Evolutionary conservation across 2,888 invertebrate genomes (phyloP), one percentile per base, ranked within the genome.

Genomic region (Oscheius sp.): DNA sequence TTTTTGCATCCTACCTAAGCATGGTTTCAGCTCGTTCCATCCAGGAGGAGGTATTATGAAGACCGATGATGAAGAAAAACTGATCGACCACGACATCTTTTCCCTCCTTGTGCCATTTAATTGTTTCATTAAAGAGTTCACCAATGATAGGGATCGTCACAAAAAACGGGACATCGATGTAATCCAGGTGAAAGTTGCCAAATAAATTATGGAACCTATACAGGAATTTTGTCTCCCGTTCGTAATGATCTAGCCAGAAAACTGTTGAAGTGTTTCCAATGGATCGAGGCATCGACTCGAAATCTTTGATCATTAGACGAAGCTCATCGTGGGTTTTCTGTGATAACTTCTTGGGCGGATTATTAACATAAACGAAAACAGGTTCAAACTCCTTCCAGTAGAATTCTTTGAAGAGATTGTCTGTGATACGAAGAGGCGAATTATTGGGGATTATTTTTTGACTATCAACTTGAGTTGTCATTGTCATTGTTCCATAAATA

Each of bases 371-470:
- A 24, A 74, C 66, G 14, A 45, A 32, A 9, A 70, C 30, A 12
- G 71, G 56, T 22, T 74, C 70, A 61, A 70, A 74, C 44, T 74
- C 74, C 68, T 68, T 71, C 73, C 73, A 73, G 28, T 65, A 54
- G 24, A 69, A 69, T 26, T 66, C 50, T 30, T 63, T 63, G 24
- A 74, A 57, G 0, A 74, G 63, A 14, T 38, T 17, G 36, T 74
- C 74, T 0, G 72, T 47, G 14, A 45, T 17, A 17, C 63, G 28
- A 22, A 74, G 50, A 1, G 67, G 44, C 22, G 72, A 66, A 38
- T 71, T 68, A n/a, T 54, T 20, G 4, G 74, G 74, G 49, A 74
- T 70, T 30, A 74, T 71, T 45, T 70, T 69, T 56, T 65, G 63
- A 1, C 67, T 67, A 57, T 70, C 66, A 32, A 74, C 67, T 17